Percentiles rank a stretch among this genome's conserved stretches.
phyloP scores from a whole-genome alignment of 2,113 vertebrate genomes.

The Gorsachius goisagi region DNA sequence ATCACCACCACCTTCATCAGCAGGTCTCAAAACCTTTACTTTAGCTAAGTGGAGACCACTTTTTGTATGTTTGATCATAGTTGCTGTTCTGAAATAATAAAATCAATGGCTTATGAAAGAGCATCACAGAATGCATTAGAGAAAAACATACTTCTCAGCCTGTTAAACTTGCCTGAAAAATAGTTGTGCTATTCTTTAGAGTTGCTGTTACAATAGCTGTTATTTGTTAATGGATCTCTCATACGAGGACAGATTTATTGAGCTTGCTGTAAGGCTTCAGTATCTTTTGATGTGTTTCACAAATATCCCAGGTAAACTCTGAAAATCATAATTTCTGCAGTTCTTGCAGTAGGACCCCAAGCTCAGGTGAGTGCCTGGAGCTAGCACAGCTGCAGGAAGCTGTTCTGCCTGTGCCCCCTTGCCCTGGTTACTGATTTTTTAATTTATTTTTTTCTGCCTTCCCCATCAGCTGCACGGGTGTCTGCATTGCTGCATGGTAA shows the following conservation, averaged over 20 bases:
- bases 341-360: background rate
- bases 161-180: background rate
- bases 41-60: background rate
- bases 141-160: background rate
- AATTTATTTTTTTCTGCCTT: background rate
- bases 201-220: background rate
- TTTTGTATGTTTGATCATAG: background rate
- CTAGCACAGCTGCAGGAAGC: background rate
- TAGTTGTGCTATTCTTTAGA: background rate
- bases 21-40: background rate
- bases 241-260: background rate
- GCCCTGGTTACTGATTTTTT: background rate
- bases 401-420: background rate
- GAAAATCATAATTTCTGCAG: background rate
- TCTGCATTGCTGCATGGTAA: background rate
- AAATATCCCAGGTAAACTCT: background rate
- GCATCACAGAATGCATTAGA: background rate
- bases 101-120: conserved; percentile 32
- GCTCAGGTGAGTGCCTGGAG: background rate
- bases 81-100: conserved; percentile 8
- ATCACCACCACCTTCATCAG: background rate
- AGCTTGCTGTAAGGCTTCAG: background rate
- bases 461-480: background rate
- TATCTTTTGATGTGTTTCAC: background rate
- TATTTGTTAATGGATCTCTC: background rate